Base-by-base conservation (phyloP, 2,797 vertebrate species). In the Xiphophorus birchmanni region DNA sequence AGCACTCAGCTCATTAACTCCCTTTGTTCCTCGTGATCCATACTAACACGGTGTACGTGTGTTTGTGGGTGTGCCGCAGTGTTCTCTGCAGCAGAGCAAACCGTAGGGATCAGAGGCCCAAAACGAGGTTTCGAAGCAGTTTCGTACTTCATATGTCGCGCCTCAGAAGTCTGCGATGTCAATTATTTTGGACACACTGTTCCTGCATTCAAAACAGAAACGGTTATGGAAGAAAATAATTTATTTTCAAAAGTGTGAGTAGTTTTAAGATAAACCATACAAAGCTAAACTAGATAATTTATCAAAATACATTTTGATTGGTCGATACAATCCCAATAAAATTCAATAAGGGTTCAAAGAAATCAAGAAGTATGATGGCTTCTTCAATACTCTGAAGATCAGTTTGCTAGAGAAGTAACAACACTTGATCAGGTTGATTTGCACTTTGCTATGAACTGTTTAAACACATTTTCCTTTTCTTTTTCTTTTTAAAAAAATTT, bases 1-100 rank as follows among this genome's bases (percentile, higher is more conserved):
- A 86, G 84, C 82, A 84, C 80, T 89, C 90, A 82, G 85, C 90
- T 92, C 90, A 91, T 92, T 92, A 86, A 89, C 84, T 87, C 13
- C 13, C 83, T 84, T 84, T 87, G 85, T 89, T 90, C 87, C 82
- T 80, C 79, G 83, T 81, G 80, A 88, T 90, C 81, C 84, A 86
- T 89, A 87, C 79, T 85, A 75, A 81, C 78, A 76, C 54, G 56
- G 17, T 26, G 72, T 83, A 73, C 45, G 48, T 69, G 79, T 71
- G 65, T 74, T 17, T 18, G 63, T 83, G 78, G 45, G 1, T 63
- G 60, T n/a, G 47, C 60, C n/a, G 32, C 40, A 54, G 75, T 67
- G 37, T 79, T 73, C 84, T 63, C 45, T 23, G 8, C 42, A 65
- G 40, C 58, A 63, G 60, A 79, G 72, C 60, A 82, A 84, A 81